These are phyloP conservation scores for Drosophila sproati DNA, from an alignment of 1,140 invertebrate species.

Conservation along the genomic window DNA sequence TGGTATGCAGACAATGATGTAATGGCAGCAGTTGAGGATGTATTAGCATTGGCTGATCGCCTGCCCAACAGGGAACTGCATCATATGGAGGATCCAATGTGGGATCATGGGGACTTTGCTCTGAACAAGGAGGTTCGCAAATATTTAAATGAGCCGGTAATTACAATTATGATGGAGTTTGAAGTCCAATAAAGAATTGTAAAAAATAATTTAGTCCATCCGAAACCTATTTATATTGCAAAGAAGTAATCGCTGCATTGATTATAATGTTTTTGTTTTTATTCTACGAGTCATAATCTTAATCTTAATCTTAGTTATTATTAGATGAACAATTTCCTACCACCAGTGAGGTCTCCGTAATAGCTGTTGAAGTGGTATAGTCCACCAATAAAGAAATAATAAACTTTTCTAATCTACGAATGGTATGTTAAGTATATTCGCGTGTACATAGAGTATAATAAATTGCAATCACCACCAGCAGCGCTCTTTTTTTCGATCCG, in stretches of 20 bases:
- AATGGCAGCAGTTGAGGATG: slow-evolving; percentile 87
- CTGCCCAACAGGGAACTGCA: slow-evolving; percentile 84
- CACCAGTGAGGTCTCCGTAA: too few species aligned
- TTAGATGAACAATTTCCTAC: too few species aligned
- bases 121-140: slow-evolving; percentile 44
- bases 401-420: too few species aligned
- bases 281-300: neutral
- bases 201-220: neutral
- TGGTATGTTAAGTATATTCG: too few species aligned
- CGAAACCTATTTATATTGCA: neutral
- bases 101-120: slow-evolving; percentile 88
- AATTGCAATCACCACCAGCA: too few species aligned
- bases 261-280: neutral
- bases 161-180: slow-evolving; percentile 62
- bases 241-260: neutral
- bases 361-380: too few species aligned
- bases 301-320: neutral
- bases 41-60: slow-evolving; percentile 84
- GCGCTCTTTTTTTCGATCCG: too few species aligned
- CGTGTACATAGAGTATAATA: too few species aligned
- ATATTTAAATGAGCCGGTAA: slow-evolving; percentile 65
- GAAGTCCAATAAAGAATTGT: slow-evolving; percentile 22
- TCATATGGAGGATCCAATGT: slow-evolving; percentile 85
- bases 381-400: too few species aligned
- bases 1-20: slow-evolving; percentile 87